A percentile compares a stretch with the other conserved stretches of the same genome.
Evolutionary conservation across 2,888 invertebrate species (phyloP).

Genomic region (Coelinius sp.): DNA sequence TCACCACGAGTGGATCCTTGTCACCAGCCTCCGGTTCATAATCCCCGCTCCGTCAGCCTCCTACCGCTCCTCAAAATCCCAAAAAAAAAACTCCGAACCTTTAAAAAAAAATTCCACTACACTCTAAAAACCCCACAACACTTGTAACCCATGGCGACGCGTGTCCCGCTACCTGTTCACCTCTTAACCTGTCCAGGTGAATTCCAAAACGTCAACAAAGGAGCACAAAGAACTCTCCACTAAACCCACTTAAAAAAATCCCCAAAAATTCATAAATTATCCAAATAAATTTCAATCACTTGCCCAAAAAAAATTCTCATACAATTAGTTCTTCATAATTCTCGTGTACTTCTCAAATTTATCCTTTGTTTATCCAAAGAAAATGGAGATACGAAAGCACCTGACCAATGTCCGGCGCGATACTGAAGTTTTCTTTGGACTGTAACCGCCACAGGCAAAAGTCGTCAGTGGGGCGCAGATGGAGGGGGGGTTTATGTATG

Average conservation of each 20-base stretch:
- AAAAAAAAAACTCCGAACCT: neutral
- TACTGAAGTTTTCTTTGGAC: constrained; percentile 37
- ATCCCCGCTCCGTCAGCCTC: constrained; percentile 20
- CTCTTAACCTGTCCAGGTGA: constrained; percentile 27
- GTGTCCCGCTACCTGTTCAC: constrained; percentile 31
- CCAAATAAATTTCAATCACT: neutral
- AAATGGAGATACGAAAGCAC: neutral
- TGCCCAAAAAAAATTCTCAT: neutral
- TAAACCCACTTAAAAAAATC: neutral
- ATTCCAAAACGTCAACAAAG: neutral
- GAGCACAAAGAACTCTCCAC: neutral
- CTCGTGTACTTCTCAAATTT: neutral
- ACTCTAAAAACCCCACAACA: constrained; percentile 39
- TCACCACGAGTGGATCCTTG: constrained; percentile 41
- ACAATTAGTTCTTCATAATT: neutral
- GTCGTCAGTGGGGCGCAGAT: neutral
- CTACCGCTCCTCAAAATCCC: neutral
- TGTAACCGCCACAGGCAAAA: constrained; percentile 2
- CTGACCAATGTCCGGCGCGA: constrained; percentile 51
- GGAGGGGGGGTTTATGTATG: constrained; percentile 12
- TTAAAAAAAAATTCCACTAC: constrained; percentile 26
- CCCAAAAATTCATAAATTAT: neutral
- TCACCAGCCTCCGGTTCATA: constrained; percentile 25
- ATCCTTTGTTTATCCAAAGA: neutral
- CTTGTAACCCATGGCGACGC: constrained; percentile 48